Conservation (phyloP, 1,140 invertebrate species). For the Diachasma alloeum region DNA sequence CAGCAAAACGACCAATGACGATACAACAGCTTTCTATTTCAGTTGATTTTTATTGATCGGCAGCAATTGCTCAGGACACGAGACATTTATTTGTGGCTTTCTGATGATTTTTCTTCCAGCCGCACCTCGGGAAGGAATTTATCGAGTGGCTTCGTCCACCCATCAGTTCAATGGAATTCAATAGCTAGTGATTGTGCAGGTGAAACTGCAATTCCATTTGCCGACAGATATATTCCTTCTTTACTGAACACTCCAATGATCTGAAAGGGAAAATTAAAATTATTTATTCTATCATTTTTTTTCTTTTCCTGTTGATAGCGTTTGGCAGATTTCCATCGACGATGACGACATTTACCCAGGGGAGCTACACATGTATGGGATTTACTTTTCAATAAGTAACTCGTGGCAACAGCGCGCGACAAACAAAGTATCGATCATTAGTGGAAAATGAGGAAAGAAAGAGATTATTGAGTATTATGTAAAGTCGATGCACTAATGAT, state of each 20-base stretch:
- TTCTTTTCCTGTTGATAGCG: constrained; percentile 74
- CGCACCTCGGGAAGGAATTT: background rate
- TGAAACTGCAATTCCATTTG: no score
- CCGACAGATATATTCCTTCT: background rate
- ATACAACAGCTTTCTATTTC: no score
- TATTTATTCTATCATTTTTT: constrained; percentile 48
- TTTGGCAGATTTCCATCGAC: constrained; percentile 84
- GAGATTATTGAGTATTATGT: background rate
- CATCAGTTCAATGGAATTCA: background rate
- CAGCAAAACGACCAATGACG: background rate
- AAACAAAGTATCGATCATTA: constrained; percentile 1
- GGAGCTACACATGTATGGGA: constrained; percentile 89
- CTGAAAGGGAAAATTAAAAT: constrained; percentile 6
- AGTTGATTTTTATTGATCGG: background rate
- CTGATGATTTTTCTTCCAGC: constrained; percentile 1
- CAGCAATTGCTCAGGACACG: background rate
- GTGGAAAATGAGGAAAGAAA: background rate
- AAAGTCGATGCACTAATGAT: background rate
- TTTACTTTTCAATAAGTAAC: constrained; percentile 59
- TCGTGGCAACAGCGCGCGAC: constrained; percentile 49
- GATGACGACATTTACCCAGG: constrained; percentile 82
- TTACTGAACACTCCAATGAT: constrained; percentile 31
- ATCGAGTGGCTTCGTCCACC: background rate
- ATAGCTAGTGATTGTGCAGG: no score
- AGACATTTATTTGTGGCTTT: background rate